Base-by-base conservation (phyloP, 2,113 vertebrate species). In the Macaca mulatta region DNA sequence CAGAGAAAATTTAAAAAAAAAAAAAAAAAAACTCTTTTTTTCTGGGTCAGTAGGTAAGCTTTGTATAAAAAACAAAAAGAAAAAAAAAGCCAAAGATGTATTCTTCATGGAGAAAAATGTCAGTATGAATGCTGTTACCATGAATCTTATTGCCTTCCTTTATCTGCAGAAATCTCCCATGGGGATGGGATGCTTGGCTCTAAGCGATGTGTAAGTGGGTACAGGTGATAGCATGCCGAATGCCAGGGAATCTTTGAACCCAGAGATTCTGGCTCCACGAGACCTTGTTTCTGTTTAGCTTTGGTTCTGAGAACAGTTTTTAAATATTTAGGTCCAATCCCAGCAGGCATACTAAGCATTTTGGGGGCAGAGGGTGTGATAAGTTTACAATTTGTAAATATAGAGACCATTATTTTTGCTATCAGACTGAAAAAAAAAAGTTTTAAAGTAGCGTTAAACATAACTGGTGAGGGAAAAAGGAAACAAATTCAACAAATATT, bases 11-110 rank as follows among this genome's bases (percentile, higher is more conserved):
- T 3, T 14, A 40, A 8, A 79, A 81, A 80, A 78, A 7, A 13
- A 13, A 38, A 13, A 7, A 38, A 48, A 10, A 83, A 72, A 84
- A 72, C 16, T 89, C 13, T 70, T 89, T 35, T 30, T 91, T 96
- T 93, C 91, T 79, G 48, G 79, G 86, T 96, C 78, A 83, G 40
- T 82, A 59, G 64, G 78, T 79, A 79, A 95, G 40, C 92, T 96
- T 79, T 90, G 57, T 75, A 5, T 27, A 17, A 10, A 27, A 23
- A 23, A 8, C 20, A 83, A 75, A 75, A 75, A 64, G 5, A 75
- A 32, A 32, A 48, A 48, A 50, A 50, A 50, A 35, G 25, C 5
- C 27, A 89, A 96, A 95, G 85, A 69, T 8, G 8, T 45, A 50
- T 14, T 22, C 55, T 96, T 95, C 10, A 5, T 78, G 35, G 48